These are phyloP conservation scores for Papilio protenor DNA, from an alignment of 2,888 invertebrate species.

Conservation along the genomic window DNA sequence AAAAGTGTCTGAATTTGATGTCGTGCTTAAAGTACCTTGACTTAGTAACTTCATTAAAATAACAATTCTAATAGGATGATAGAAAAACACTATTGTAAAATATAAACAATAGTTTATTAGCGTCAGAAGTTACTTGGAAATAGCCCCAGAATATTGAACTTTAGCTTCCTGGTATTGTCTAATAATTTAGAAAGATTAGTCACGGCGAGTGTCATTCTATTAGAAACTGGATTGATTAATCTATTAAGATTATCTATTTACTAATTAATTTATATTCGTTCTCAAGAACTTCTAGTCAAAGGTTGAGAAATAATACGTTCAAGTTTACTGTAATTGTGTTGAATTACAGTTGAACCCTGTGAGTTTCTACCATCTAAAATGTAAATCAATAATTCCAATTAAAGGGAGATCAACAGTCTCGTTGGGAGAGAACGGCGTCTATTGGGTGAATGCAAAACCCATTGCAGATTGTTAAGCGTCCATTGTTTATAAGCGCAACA, in stretches of 20 bases:
- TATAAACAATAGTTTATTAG: constrained; percentile 14
- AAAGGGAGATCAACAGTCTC: constrained; percentile 56
- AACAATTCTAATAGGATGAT: not conserved
- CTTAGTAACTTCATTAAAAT: not conserved
- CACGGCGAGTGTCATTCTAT: not conserved
- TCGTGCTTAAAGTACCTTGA: not conserved
- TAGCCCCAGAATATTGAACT: not conserved
- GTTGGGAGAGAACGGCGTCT: constrained; percentile 46
- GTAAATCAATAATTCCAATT: constrained; percentile 65
- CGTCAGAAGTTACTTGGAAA: not conserved
- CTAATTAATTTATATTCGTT: not conserved
- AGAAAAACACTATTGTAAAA: not conserved
- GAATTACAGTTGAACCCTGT: not conserved
- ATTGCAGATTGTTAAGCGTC: constrained; percentile 60
- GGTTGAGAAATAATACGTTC: not conserved
- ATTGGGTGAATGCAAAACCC: constrained; percentile 43
- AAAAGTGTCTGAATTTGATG: not conserved
- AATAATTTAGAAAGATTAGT: constrained; percentile 14
- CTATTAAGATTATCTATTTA: not conserved
- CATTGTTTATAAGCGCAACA: constrained; percentile 55
- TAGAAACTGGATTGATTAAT: not conserved
- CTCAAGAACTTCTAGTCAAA: not conserved
- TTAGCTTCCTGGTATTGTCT: constrained; percentile 13
- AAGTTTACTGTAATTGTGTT: not conserved
- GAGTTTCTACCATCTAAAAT: constrained; percentile 8